These are phyloP conservation scores for Megaceryle maxima DNA, from an alignment of 2,113 vertebrate genomes.

Conservation along the genomic window DNA sequence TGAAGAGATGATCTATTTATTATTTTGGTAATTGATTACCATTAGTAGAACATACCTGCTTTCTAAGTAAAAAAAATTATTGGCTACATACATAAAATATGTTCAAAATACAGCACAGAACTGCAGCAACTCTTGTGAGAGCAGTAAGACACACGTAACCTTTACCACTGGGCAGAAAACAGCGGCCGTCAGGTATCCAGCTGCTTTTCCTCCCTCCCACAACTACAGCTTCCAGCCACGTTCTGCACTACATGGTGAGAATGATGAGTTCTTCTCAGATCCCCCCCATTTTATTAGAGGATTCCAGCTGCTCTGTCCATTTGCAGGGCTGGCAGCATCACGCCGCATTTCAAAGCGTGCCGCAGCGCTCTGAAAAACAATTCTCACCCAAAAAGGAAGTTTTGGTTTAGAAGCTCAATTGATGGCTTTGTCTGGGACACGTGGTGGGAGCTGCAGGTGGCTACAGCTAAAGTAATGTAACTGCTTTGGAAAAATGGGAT, in stretches of 20 bases:
- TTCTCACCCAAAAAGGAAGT: background rate
- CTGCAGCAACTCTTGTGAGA: background rate
- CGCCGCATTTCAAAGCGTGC: fast-evolving
- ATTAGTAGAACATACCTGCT: background rate
- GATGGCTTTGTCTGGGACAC: background rate
- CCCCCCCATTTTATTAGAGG: background rate
- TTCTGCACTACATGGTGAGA: background rate
- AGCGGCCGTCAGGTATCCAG: background rate
- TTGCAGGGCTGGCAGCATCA: background rate
- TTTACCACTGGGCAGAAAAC: background rate
- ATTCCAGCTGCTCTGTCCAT: background rate
- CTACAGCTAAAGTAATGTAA: background rate
- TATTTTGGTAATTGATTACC: background rate
- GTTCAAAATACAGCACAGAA: background rate
- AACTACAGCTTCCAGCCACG: background rate
- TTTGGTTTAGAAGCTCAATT: background rate
- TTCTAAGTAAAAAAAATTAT: background rate
- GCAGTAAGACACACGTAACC: background rate
- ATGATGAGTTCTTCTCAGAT: background rate
- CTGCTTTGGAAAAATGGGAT: background rate
- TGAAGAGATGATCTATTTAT: background rate
- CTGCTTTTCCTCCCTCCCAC: background rate
- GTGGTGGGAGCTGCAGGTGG: background rate
- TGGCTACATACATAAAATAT: background rate
- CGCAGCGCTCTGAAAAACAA: background rate